Evolutionary conservation across 2,113 vertebrate species (phyloP), one percentile per base, ranked within the genome.

Genomic region (Crotophaga sulcirostris): DNA sequence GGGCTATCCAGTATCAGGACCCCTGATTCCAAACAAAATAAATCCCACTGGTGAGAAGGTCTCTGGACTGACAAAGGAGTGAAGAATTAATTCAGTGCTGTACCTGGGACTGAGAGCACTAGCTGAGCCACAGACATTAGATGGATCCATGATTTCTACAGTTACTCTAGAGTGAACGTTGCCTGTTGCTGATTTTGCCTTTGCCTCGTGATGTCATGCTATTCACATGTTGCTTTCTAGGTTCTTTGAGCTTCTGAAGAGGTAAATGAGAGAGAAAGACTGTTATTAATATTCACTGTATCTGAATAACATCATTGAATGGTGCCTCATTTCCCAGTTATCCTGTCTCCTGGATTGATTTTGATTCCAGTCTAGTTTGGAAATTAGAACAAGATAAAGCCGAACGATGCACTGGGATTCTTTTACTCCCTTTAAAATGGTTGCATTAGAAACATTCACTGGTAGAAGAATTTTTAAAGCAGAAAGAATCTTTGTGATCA

Each of bases 161-260:
- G 25, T 33, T 59, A 6, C 66, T 84, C 86, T 94, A 90, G 95
- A 97, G 95, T 96, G 94, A 97, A 94, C 77, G 75, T 95, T 96
- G 95, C 94, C 88, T 93, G 20, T 59, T 73, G 82, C n/a, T 79
- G 89, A 33, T 45, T 94, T 87, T 33, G 59, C 75, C 38, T 90
- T 94, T 85, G 52, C 51, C 33, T 91, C 0, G 15, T 80, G 47
- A 64, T 93, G 73, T 95, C 52, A 31, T 49, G 49, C 8, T 81
- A 74, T 64, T 90, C 34, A 59, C 3, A 2, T 0, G 1, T 92
- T 91, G 68, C 79, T 94, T 96, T 94, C 77, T 87, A 87, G 90
- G 91, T 86, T 88, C 67, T 77, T 73, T 84, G 74, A 78, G 58
- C 79, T 95, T 84, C 70, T 38, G 40, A 93, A 51, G 16, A 74